Evolutionary conservation across 1,140 invertebrate species (phyloP).

Genomic region (Triops cancriformis): DNA sequence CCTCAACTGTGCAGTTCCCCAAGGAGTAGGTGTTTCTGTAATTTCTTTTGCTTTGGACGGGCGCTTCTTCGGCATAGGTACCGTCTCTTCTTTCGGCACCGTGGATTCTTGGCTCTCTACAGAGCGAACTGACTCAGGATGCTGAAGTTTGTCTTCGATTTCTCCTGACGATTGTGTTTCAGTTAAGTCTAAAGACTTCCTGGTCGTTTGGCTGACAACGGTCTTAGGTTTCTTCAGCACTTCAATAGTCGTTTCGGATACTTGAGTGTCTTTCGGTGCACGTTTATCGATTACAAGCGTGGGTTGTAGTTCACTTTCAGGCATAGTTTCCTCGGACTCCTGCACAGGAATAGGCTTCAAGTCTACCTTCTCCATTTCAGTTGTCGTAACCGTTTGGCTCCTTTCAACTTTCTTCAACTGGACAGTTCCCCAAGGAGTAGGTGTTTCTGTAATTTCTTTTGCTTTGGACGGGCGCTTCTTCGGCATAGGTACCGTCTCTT

Average conservation of each 20-base stretch:
- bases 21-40: slow-evolving; percentile 29
- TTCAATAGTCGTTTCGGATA: neutral
- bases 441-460: slow-evolving; percentile 31
- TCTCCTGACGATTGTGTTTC: neutral
- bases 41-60: slow-evolving; percentile 29
- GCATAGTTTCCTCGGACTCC: neutral
- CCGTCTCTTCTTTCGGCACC: neutral
- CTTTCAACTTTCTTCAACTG: slow-evolving; percentile 32
- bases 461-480: slow-evolving; percentile 16
- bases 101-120: neutral
- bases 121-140: neutral
- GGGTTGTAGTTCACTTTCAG: neutral
- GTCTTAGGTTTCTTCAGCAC: neutral
- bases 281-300: neutral
- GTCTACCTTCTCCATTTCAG: neutral
- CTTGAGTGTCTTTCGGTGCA: neutral
- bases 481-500: neutral
- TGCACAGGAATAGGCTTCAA: neutral
- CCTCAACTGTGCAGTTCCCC: slow-evolving; percentile 32
- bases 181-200: neutral
- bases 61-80: slow-evolving; percentile 17
- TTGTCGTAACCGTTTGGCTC: slow-evolving; percentile 20
- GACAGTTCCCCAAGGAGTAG: slow-evolving; percentile 32
- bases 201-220: neutral
- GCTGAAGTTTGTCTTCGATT: neutral